A percentile compares a stretch with the other conserved stretches of the same genome.
Evolutionary conservation across 2,888 invertebrate genomes (phyloP).

Genomic region (Coleophora flavipennella): DNA sequence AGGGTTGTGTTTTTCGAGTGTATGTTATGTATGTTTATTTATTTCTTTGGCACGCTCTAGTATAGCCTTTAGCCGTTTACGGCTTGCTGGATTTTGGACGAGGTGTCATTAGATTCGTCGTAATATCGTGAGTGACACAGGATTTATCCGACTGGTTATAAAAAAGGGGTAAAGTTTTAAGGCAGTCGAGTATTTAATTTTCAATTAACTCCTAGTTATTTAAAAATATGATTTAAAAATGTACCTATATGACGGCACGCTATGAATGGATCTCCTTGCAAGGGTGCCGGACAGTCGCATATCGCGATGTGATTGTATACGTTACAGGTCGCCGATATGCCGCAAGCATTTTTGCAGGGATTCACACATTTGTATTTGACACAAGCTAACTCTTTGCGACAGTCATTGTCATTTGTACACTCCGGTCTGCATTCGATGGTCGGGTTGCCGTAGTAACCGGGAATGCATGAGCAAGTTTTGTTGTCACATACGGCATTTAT

Average conservation of each 20-base stretch:
- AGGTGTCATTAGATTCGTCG: no score
- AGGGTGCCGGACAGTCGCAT: conserved; percentile 81
- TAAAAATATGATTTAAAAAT: conserved; percentile 6
- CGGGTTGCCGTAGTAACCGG: conserved; percentile 78
- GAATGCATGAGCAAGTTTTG: conserved; percentile 75
- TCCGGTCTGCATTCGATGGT: conserved; percentile 82
- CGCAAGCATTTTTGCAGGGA: conserved; percentile 82
- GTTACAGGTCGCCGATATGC: conserved; percentile 78
- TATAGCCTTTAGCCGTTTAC: no score
- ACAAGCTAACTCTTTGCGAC: conserved; percentile 79
- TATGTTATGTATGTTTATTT: no score
- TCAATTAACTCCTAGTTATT: no score
- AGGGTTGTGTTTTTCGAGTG: no score
- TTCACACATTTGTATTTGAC: conserved; percentile 81
- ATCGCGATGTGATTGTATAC: conserved; percentile 85
- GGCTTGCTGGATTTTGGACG: no score
- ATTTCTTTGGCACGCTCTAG: no score
- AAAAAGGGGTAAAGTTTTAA: no score
- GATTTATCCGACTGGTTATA: no score
- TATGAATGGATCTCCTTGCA: conserved; percentile 85
- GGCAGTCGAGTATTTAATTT: no score
- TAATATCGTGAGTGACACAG: no score
- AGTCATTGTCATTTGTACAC: conserved; percentile 82
- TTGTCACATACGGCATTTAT: conserved; percentile 74
- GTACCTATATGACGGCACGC: conserved; percentile 74